phyloP scores from a whole-genome alignment of 2,113 vertebrate genomes.

The Cochlearius cochlearius region DNA sequence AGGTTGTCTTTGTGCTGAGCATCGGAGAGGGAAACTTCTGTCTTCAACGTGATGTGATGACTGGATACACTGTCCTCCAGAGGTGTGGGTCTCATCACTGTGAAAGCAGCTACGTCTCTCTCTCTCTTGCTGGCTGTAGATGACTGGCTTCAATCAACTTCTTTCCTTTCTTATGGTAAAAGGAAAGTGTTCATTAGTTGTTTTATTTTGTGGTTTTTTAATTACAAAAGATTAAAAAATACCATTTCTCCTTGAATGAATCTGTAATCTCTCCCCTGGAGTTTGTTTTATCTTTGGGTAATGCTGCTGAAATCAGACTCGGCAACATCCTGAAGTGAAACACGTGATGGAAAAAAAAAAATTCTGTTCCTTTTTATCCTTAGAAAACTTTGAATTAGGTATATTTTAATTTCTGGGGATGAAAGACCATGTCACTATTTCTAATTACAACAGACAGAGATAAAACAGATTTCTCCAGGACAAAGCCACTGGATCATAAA shows the following conservation, averaged over 20 bases:
- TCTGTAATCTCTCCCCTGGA: neutral
- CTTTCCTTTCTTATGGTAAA: neutral
- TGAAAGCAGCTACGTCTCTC: neutral
- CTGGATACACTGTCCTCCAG: neutral
- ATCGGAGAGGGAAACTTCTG: neutral
- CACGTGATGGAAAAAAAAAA: neutral
- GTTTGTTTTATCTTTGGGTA: neutral
- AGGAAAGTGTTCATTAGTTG: neutral
- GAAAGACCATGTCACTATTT: neutral
- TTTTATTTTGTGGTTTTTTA: neutral
- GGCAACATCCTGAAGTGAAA: neutral
- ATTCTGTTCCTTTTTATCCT: neutral
- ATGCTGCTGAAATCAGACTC: neutral
- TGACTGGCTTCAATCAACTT: neutral
- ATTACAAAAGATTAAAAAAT: neutral
- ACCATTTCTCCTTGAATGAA: neutral
- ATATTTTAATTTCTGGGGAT: neutral
- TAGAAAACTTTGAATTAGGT: neutral
- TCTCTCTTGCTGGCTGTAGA: neutral
- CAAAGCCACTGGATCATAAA: neutral
- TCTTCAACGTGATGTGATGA: neutral
- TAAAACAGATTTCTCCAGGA: neutral
- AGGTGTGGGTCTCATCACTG: neutral
- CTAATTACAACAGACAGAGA: neutral
- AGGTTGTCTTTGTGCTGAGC: neutral